phyloP scores from a whole-genome alignment of 2,113 vertebrate genomes.

The Planiliza haematocheilus region DNA sequence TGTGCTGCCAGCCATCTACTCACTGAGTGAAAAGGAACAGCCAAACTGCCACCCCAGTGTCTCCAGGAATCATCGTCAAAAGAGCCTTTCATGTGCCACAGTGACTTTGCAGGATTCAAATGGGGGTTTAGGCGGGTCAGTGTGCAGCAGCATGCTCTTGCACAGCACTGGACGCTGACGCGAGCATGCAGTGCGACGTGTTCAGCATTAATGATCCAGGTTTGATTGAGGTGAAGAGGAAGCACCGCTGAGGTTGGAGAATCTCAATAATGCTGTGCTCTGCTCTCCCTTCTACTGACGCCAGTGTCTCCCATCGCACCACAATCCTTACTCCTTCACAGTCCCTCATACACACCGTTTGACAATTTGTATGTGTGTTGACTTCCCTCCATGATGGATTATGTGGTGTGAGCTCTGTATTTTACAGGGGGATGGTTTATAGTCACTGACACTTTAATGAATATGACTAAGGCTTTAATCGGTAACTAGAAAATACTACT shows the following conservation, averaged over 20 bases:
- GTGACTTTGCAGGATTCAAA: slow-evolving; percentile 60
- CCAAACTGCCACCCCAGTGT: slow-evolving; percentile 1
- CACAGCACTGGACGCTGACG: not conserved
- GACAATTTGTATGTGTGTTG: slow-evolving; percentile 28
- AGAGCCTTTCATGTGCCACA: slow-evolving; percentile 39
- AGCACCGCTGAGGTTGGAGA: slow-evolving; percentile 10
- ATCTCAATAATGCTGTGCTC: slow-evolving; percentile 31
- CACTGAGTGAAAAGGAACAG: slow-evolving; percentile 12
- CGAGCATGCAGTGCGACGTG: not conserved
- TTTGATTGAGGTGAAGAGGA: slow-evolving; percentile 20
- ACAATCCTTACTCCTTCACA: slow-evolving; percentile 31
- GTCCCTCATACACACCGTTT: slow-evolving; percentile 47
- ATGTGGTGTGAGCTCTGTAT: not conserved
- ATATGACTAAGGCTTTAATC: slow-evolving; percentile 23
- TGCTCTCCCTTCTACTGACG: slow-evolving; percentile 44
- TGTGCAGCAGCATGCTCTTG: slow-evolving; percentile 6
- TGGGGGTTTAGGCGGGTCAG: not conserved
- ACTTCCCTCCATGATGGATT: not conserved
- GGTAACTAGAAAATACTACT: not conserved
- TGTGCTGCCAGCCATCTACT: slow-evolving; percentile 22
- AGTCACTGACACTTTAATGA: slow-evolving; percentile 21
- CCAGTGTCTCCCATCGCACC: slow-evolving; percentile 60
- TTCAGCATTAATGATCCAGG: not conserved
- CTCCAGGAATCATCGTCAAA: slow-evolving; percentile 39
- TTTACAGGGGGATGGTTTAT: slow-evolving; percentile 15